phyloP scores from a whole-genome alignment of 2,797 vertebrate genomes.

The Odontamblyopus rebecca region DNA sequence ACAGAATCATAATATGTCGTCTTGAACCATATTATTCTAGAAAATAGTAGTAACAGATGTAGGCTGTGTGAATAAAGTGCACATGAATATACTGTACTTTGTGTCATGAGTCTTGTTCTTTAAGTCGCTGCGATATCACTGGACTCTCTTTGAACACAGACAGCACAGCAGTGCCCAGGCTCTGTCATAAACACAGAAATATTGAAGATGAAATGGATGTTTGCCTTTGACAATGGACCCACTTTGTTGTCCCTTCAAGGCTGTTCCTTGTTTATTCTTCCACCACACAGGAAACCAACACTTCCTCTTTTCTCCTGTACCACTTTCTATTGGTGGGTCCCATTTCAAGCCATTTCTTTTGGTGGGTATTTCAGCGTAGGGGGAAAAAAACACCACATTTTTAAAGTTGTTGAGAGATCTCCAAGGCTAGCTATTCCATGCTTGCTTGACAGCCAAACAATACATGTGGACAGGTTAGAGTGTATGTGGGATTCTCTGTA shows the following conservation, averaged over 20 bases:
- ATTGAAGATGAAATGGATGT: slow-evolving; percentile 12
- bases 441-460: slow-evolving; percentile 50
- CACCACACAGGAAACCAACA: slow-evolving; percentile 7
- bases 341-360: slow-evolving; percentile 11
- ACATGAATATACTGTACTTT: neutral
- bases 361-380: slow-evolving; percentile 6
- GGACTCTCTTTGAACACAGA: slow-evolving; percentile 4
- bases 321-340: slow-evolving; percentile 9
- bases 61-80: neutral
- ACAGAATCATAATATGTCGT: neutral
- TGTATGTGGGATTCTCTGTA: slow-evolving; percentile 31
- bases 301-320: neutral
- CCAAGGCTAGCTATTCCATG: slow-evolving; percentile 31
- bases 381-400: slow-evolving; percentile 19
- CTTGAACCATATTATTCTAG: neutral
- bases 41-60: neutral
- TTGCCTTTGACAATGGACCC: neutral
- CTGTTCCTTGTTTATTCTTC: slow-evolving; percentile 16
- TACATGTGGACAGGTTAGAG: slow-evolving; percentile 29
- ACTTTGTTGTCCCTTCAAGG: slow-evolving; percentile 14
- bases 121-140: neutral
- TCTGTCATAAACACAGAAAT: slow-evolving; percentile 6
- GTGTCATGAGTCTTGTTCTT: neutral
- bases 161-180: neutral
- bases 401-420: slow-evolving; percentile 15